A percentile compares a stretch with the other conserved stretches of the same genome.
These are phyloP conservation scores for Blastomussa wellsi DNA, from an alignment of 92 coral and sea anemone species.

Conservation along the genomic window DNA sequence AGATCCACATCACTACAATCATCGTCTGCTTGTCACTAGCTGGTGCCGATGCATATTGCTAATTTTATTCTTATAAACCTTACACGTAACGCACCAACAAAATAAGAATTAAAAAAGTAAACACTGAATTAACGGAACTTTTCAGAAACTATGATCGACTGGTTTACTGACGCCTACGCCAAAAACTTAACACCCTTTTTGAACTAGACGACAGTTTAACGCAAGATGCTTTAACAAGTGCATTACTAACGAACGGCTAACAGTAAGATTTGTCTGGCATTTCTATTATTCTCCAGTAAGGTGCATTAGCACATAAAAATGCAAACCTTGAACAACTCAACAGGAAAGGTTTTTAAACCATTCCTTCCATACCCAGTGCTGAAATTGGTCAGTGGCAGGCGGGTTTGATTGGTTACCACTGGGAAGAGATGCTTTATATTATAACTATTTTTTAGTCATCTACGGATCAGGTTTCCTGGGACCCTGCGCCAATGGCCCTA, in stretches of 20 bases:
- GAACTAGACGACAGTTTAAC: not conserved
- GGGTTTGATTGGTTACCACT: not conserved
- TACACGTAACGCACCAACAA: not conserved
- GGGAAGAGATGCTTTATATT: not conserved
- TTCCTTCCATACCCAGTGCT: not conserved
- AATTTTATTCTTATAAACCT: not conserved
- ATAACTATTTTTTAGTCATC: not conserved
- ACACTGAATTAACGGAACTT: not conserved
- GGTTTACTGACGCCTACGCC: not conserved
- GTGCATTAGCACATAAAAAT: not conserved
- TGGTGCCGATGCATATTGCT: not conserved
- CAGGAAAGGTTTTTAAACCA: not conserved
- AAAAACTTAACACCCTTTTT: not conserved
- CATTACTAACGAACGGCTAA: not conserved
- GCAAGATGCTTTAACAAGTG: not conserved
- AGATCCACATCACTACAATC: not conserved
- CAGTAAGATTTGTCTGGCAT: not conserved
- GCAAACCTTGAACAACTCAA: not conserved
- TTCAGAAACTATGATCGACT: not conserved
- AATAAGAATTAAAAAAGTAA: not conserved
- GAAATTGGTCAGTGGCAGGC: not conserved
- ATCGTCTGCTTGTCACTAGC: not conserved
- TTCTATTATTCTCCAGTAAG: not conserved
- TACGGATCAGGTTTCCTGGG: slow-evolving; percentile 25
- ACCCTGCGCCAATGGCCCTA: not conserved